Evolutionary conservation across 2,888 invertebrate species (phyloP), one percentile per base, ranked within the genome.

Genomic region (Poecilobothrus nobilitatus): DNA sequence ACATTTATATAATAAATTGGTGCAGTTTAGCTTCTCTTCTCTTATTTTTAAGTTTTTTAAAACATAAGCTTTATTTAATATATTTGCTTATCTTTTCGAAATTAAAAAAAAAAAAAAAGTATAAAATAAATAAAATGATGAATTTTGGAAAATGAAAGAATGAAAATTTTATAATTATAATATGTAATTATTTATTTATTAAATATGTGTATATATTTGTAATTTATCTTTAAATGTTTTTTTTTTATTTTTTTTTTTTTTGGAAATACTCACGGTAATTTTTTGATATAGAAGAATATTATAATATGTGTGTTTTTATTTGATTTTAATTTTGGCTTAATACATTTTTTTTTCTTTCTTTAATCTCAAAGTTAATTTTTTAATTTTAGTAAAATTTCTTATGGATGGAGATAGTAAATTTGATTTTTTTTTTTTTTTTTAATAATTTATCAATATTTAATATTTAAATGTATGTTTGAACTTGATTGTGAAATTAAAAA

Each of bases 31-130:
- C n/a, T 53, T 53, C 7, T 53, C n/a, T 53, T 53, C 7, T 53
- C 27, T 53, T 53, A 53, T 18, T 41, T n/a, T 18, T 12, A 53
- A 53, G 53, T 53, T 53, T 53, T 53, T 53, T 53, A 53, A 18
- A 53, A 53, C 53, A 53, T 53, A 53, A 53, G 53, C 53, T 53
- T 53, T 53, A 53, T 53, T 53, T 53, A 53, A 53, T 53, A 53
- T 53, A 53, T 53, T 53, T 53, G 53, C 53, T 53, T 53, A 53
- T 53, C 15, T 37, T 53, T 53, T 53, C 12, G n/a, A 53, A 53
- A 53, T 53, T 12, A 53, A 53, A 8, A 8, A 37, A 34, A 34
- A 34, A 44, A 44, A 3, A 53, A 53, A 37, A 37, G 4, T 37
- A 53, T 53, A 53, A 15, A n/a, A 53, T n/a, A 27, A 27, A 27